Conservation (phyloP, 64 coral and sea anemone genomes). For the Pocillopora verrucosa region DNA sequence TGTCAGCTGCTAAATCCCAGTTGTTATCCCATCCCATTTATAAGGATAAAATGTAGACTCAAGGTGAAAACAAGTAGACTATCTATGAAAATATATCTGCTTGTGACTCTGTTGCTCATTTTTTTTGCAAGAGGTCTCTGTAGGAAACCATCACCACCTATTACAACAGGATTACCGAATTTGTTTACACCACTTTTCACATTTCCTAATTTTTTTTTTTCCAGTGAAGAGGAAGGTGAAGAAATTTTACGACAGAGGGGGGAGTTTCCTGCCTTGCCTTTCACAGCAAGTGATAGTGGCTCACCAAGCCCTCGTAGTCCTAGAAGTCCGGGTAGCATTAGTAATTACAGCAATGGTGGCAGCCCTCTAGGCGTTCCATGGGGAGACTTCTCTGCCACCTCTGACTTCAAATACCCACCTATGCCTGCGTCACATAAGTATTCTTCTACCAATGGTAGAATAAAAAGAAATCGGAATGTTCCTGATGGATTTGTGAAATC, state of each 20-base stretch:
- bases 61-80: too few relatives aligned
- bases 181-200: not conserved
- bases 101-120: too few relatives aligned
- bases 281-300: slow-evolving; percentile 50
- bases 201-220: slow-evolving; percentile 9
- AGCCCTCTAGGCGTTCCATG: slow-evolving; percentile 24
- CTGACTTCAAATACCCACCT: slow-evolving; percentile 24
- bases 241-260: slow-evolving; percentile 84
- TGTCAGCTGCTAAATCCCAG: too few relatives aligned
- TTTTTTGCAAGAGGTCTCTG: too few relatives aligned
- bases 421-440: slow-evolving; percentile 9
- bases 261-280: slow-evolving; percentile 56
- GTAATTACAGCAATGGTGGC: slow-evolving; percentile 14
- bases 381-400: slow-evolving; percentile 43
- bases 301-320: slow-evolving; percentile 43
- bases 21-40: too few relatives aligned
- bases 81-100: too few relatives aligned
- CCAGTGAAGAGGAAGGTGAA: slow-evolving; percentile 96
- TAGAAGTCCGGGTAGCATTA: slow-evolving; percentile 17
- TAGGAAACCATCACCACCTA: too few relatives aligned
- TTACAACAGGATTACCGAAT: not conserved
- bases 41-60: too few relatives aligned
- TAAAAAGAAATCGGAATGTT: slow-evolving; percentile 18
- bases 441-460: slow-evolving; percentile 22
- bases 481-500: slow-evolving; percentile 18